Evolutionary conservation across 2,113 vertebrate genomes (phyloP).

Genomic region (Mustela nigripes): DNA sequence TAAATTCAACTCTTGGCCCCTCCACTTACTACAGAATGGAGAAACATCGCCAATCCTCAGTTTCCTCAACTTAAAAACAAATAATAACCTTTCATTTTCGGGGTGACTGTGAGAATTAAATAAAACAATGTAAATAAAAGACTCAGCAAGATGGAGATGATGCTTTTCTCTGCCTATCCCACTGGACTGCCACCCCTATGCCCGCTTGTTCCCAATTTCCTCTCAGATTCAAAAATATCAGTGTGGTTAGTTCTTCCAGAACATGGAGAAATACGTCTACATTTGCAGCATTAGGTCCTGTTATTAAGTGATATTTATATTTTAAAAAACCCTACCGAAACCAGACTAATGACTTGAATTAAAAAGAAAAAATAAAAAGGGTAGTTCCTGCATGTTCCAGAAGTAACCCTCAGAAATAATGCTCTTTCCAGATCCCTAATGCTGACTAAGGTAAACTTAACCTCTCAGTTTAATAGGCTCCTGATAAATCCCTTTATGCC

Average conservation of each 20-base stretch:
- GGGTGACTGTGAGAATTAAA: not conserved
- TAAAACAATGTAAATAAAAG: not conserved
- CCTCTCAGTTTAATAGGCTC: constrained; percentile 56
- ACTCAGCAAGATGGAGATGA: not conserved
- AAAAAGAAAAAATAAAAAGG: not conserved
- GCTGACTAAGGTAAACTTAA: constrained; percentile 69
- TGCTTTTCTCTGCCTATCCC: not conserved
- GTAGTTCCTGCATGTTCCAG: constrained; percentile 61
- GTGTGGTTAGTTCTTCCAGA: not conserved
- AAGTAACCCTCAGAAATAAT: constrained; percentile 62
- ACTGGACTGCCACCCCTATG: not conserved
- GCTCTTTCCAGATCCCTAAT: constrained; percentile 55
- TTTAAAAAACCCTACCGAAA: not conserved
- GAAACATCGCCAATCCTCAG: not conserved
- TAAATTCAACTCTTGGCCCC: not conserved
- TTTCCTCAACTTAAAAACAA: not conserved
- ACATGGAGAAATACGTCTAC: not conserved
- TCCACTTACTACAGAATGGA: not conserved
- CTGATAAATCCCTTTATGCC: constrained; percentile 72
- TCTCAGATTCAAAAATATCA: constrained; percentile 11
- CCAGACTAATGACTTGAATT: constrained; percentile 36
- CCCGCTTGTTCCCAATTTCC: not conserved
- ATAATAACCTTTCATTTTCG: not conserved
- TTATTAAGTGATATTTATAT: constrained; percentile 65
- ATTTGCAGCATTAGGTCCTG: not conserved